phyloP scores from a whole-genome alignment of 1,140 invertebrate species.

The Orussus abietinus region DNA sequence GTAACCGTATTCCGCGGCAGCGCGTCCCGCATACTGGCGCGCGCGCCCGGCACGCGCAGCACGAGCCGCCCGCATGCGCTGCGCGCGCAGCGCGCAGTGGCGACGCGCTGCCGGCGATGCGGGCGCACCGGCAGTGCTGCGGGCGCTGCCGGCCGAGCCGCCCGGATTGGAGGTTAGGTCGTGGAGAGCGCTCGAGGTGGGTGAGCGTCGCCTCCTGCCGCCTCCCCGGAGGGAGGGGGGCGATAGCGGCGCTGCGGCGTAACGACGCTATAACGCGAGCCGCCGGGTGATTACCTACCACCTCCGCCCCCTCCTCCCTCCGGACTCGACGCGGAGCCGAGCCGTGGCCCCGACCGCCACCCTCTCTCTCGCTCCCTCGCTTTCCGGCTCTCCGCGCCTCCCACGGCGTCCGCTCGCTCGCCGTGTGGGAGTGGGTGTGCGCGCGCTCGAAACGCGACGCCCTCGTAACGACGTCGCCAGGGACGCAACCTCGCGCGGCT shows the following conservation, averaged over 20 bases:
- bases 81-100: not conserved
- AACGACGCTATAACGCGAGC: constrained; percentile 49
- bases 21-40: not conserved
- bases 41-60: not conserved
- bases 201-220: too few relatives aligned
- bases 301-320: constrained; percentile 21
- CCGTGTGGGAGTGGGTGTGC: constrained; percentile 18
- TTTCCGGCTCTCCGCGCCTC: constrained; percentile 5
- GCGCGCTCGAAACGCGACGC: constrained; percentile 40
- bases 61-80: not conserved
- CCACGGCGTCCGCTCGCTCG: constrained; percentile 17
- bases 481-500: constrained; percentile 30
- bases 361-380: constrained; percentile 3
- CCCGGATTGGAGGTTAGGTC: not conserved
- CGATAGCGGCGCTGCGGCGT: constrained; percentile 41
- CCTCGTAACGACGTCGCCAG: constrained; percentile 43
- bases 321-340: constrained; percentile 2
- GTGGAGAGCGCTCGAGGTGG: too few relatives aligned
- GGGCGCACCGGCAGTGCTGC: too few relatives aligned
- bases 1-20: constrained; percentile 18
- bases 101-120: too few relatives aligned
- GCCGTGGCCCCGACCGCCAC: constrained; percentile 19
- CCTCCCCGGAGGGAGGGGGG: constrained; percentile 19
- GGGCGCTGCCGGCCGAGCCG: too few relatives aligned
- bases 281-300: constrained; percentile 47